Evolutionary conservation across 2,888 invertebrate genomes (phyloP), one percentile per base, ranked within the genome.

Genomic region (Eupithecia abbreviata): DNA sequence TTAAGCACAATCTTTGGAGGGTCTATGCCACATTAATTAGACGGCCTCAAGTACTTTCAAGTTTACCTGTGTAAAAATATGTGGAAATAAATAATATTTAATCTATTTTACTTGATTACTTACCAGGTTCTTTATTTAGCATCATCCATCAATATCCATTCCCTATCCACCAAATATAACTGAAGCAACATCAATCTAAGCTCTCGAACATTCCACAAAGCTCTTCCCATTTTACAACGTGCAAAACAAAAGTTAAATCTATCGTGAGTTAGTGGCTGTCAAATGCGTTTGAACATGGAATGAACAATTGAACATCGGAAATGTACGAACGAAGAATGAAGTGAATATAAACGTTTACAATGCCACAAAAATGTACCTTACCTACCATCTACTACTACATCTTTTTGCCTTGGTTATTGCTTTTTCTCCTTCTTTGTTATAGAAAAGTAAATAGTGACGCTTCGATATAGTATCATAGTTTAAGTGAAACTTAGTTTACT

Each of bases 221-320:
- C 78, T 72, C 74, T 74, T 73, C 42, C 51, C 18, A 72, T 55
- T 78, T 75, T 75, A 74, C 76, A 78, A 74, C 66, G 75, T 76
- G 65, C 76, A 74, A 76, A 78, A 78, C 78, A 78, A 76, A 75
- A 69, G 74, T 74, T 74, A 78, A 78, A 78, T 72, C 74, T 30
- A 65, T 62, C 51, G 75, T 76, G 74, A 78, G 45, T 74, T 72
- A 78, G 49, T 58, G 47, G 47, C 70, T 74, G 74, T 74, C 76
- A 74, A 74, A 70, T 42, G 49, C 72, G 55, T 68, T 67, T 51
- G 66, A 73, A 69, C 42, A 65, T 65, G 55, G 75, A 76, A 76
- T 65, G 74, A 74, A 72, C 51, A 47, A 71, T 42, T 74, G 71
- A 68, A 75, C 75, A 70, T 66, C 66, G 66, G 66, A 42, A 42